Evolutionary conservation across 2,113 vertebrate species (phyloP).

Genomic region (Vulpes lagopus): DNA sequence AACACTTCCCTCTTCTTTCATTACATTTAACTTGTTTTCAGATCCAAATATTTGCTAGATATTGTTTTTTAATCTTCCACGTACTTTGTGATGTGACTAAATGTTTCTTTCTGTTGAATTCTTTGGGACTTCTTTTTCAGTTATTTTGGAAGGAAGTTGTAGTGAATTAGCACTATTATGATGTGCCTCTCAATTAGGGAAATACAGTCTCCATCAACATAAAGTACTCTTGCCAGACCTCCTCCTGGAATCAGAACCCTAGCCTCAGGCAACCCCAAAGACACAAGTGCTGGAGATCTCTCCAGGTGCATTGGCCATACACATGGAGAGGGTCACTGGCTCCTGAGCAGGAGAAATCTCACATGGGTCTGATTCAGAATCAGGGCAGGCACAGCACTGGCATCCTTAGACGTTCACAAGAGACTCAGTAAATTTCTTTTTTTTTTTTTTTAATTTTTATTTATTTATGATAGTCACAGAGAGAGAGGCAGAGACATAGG

Average conservation of each 20-base stretch:
- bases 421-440: neutral
- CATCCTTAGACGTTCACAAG: neutral
- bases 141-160: neutral
- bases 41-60: neutral
- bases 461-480: no score
- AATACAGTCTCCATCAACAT: neutral
- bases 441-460: no score
- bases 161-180: no score
- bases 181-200: neutral
- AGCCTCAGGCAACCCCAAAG: neutral
- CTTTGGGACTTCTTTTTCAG: neutral
- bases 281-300: neutral
- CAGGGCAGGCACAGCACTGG: neutral
- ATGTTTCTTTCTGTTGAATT: neutral
- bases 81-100: neutral
- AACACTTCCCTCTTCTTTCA: neutral
- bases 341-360: accelerated
- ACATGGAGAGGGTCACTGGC: accelerated
- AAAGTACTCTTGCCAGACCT: neutral
- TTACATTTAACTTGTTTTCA: neutral
- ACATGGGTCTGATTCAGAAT: accelerated
- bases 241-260: accelerated
- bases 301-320: accelerated
- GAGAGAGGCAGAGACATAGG: no score
- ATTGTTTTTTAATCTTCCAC: neutral